Evolutionary conservation across 2,113 vertebrate species (phyloP), one percentile per base, ranked within the genome.

Genomic region (Syrrhaptes paradoxus): DNA sequence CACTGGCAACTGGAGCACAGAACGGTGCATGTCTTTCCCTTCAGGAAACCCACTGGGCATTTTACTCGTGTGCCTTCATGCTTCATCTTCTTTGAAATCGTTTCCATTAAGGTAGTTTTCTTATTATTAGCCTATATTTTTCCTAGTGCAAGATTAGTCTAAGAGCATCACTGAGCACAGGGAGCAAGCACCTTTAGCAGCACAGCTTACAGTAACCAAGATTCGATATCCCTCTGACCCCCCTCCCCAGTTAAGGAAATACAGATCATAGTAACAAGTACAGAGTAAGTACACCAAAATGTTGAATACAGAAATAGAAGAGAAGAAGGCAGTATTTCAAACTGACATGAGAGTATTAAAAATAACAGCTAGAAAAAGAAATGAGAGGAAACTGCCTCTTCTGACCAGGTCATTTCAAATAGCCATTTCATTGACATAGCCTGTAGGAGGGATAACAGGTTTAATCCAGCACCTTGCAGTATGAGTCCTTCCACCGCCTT

Each of bases 231-330:
- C 36, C 36, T 36, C n/a, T n/a, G n/a, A n/a, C n/a, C 17, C 13
- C 7, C 34, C 61, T 43, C 55, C 77, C 59, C 61, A 38, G 59
- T 77, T 83, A 90, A 90, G 43, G 68, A 80, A 95, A 90, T 43
- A 71, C 38, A 90, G 83, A 88, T 74, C 32, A 76, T 86, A 90
- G 79, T 84, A 96, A 89, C 26, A 77, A 43, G 45, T 55, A 90
- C 5, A 88, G 85, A 88, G 94, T 51, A 55, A 86, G 29, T 57
- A 88, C n/a, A 59, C 65, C 90, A 94, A 90, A 80, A 76, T 61
- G 32, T 1, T 65, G 51, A 80, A 54, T 13, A 70, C 48, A 83
- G 72, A 93, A 96, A 92, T 70, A 88, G 88, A 83, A 83, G 51
- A 15, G 88, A 83, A 83, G 51, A 15, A 83, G 18, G 26, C 90